Base-by-base conservation (phyloP, 1,140 invertebrate species). In the Magallana gigas region DNA sequence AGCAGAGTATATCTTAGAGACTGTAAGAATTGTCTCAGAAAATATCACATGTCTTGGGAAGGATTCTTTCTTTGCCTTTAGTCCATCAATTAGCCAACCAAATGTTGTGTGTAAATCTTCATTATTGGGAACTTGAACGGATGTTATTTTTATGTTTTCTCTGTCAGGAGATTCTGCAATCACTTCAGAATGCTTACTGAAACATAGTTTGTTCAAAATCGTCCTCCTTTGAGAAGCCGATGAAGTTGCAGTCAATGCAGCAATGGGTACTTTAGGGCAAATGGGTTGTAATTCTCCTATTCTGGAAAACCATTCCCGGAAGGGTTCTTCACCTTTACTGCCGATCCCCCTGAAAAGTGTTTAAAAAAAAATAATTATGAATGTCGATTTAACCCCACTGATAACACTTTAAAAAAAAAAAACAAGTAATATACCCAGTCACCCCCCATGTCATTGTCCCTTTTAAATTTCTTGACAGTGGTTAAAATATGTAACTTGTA, bases 61-160 rank as follows among this genome's bases (percentile, higher is more conserved):
- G n/a, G n/a, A n/a, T n/a, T n/a, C n/a, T n/a, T n/a, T n/a, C n/a
- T n/a, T n/a, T n/a, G n/a, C n/a, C n/a, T n/a, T n/a, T n/a, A n/a
- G n/a, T n/a, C n/a, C n/a, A n/a, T n/a, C n/a, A n/a, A n/a, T n/a
- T n/a, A n/a, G n/a, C n/a, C n/a, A n/a, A n/a, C n/a, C n/a, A n/a
- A n/a, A n/a, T n/a, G n/a, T n/a, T n/a, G n/a, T n/a, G n/a, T n/a
- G n/a, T n/a, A n/a, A n/a, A n/a, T n/a, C n/a, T n/a, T n/a, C n/a
- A n/a, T n/a, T n/a, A n/a, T n/a, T n/a, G n/a, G n/a, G n/a, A n/a
- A n/a, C n/a, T n/a, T n/a, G n/a, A n/a, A n/a, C n/a, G n/a, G n/a
- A n/a, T 83, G 88, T 58, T 23, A 89, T 84, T 36, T 86, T 89
- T 6, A 86, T 89, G 57, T 89, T 89, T 56, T 56, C n/a, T 57